Conservation (phyloP, 1,140 invertebrate species). For the Apocrypta bakeri region DNA sequence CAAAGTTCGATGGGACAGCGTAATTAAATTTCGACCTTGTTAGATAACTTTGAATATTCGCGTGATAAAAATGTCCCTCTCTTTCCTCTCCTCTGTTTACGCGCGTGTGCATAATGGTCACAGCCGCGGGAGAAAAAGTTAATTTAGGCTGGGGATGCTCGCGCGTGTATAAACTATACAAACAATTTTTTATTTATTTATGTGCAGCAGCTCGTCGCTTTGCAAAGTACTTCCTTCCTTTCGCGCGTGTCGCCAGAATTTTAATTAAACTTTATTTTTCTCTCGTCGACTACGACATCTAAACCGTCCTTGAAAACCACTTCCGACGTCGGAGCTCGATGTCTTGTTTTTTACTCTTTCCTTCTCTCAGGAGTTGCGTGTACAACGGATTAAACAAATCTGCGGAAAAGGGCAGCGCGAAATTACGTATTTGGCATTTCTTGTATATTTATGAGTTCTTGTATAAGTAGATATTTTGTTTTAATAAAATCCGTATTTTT, state of each 20-base stretch:
- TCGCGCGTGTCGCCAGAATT: constrained; percentile 54
- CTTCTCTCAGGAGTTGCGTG: not conserved
- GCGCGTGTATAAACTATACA: not conserved
- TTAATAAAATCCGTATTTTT: too few species aligned
- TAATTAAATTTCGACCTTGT: not conserved
- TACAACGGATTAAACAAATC: constrained; percentile 8
- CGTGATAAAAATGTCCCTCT: not conserved
- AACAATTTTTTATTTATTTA: constrained; percentile 12
- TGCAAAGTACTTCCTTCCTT: constrained; percentile 1
- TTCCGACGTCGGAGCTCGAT: constrained; percentile 47
- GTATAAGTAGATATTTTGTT: too few species aligned
- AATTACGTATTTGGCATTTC: not conserved
- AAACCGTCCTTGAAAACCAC: constrained; percentile 26
- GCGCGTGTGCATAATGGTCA: too few species aligned
- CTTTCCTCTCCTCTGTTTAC: not conserved
- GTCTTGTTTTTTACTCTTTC: not conserved
- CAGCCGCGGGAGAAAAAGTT: not conserved
- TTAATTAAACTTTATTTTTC: constrained; percentile 63
- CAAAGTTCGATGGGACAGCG: not conserved
- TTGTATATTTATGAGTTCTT: not conserved
- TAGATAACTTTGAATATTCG: not conserved
- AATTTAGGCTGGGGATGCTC: not conserved
- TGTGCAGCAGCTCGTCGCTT: not conserved
- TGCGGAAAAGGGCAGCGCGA: constrained; percentile 7
- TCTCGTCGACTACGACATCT: not conserved